A percentile compares a stretch with the other conserved stretches of the same genome.
These are phyloP conservation scores for Sphenodon punctatus DNA, from an alignment of 2,797 vertebrate species.

Conservation along the genomic window DNA sequence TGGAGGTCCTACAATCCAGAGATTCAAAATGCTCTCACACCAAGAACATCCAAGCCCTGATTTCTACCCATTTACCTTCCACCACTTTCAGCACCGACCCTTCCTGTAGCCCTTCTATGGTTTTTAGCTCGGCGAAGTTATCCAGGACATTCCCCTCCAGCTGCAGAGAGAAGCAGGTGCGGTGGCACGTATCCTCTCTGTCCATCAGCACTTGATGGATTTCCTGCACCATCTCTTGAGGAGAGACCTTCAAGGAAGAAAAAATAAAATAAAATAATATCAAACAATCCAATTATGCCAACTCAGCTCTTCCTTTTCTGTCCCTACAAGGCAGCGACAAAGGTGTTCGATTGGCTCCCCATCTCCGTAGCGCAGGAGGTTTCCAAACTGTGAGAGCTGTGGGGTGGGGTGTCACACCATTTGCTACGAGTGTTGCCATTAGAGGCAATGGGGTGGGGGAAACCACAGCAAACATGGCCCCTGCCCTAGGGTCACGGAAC, in stretches of 20 bases:
- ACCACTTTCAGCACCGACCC: slow-evolving; percentile 95
- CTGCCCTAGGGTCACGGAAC: no score
- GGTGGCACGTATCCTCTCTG: slow-evolving; percentile 96
- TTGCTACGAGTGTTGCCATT: no score
- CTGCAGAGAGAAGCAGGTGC: slow-evolving; percentile 98
- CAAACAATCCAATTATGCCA: neutral
- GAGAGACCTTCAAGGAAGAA: slow-evolving; percentile 86
- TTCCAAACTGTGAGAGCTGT: no score
- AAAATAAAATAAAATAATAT: neutral
- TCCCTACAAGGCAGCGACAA: no score
- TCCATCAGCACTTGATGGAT: slow-evolving; percentile 99
- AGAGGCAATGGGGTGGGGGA: no score
- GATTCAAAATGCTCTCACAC: no score
- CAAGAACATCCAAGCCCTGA: no score
- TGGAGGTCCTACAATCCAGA: no score
- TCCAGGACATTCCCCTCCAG: slow-evolving; percentile 96
- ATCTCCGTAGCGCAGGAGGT: no score
- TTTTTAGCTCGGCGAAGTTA: slow-evolving; percentile 98
- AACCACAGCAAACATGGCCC: no score
- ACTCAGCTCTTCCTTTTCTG: neutral
- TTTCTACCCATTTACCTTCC: slow-evolving; percentile 83
- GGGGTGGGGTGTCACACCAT: no score
- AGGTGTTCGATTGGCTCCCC: no score
- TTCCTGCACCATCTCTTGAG: slow-evolving; percentile 99
- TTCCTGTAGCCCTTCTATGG: slow-evolving; percentile 96